These are phyloP conservation scores for Uromys caudimaculatus DNA, from an alignment of 2,797 vertebrate species.

Conservation along the genomic window DNA sequence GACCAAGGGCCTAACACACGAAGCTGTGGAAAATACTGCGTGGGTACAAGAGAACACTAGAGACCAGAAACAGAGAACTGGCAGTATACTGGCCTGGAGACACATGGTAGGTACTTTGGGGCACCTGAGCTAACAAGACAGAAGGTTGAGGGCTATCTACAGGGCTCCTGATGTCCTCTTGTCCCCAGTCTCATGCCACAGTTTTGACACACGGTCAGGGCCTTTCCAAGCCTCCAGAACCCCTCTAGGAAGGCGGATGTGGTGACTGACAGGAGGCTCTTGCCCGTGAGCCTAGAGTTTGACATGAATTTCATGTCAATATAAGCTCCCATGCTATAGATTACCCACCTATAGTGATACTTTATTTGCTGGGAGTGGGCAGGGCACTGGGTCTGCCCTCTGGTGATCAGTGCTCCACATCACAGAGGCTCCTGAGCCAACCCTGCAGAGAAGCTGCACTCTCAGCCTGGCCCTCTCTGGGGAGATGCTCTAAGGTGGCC, in stretches of 20 bases:
- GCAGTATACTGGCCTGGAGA: background rate
- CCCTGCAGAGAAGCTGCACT: background rate
- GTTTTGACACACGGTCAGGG: background rate
- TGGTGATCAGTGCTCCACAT: too few relatives aligned
- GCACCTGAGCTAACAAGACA: background rate
- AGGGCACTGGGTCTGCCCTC: background rate
- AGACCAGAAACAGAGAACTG: too few relatives aligned
- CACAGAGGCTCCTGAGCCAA: background rate
- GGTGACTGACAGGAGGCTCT: background rate
- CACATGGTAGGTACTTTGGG: background rate
- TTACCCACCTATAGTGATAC: background rate
- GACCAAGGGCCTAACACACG: background rate
- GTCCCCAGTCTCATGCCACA: background rate
- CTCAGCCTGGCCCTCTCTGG: background rate
- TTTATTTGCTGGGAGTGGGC: background rate
- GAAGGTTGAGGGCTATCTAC: background rate
- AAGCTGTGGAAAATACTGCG: too few relatives aligned
- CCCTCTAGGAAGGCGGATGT: background rate
- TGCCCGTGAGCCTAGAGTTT: background rate
- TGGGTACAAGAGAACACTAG: background rate
- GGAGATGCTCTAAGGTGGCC: background rate
- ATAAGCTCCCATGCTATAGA: background rate
- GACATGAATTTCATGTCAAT: background rate
- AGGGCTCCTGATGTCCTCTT: background rate
- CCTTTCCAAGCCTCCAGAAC: background rate